These are phyloP conservation scores for Nanorana parkeri DNA, from an alignment of 2,113 vertebrate species.

Conservation along the genomic window DNA sequence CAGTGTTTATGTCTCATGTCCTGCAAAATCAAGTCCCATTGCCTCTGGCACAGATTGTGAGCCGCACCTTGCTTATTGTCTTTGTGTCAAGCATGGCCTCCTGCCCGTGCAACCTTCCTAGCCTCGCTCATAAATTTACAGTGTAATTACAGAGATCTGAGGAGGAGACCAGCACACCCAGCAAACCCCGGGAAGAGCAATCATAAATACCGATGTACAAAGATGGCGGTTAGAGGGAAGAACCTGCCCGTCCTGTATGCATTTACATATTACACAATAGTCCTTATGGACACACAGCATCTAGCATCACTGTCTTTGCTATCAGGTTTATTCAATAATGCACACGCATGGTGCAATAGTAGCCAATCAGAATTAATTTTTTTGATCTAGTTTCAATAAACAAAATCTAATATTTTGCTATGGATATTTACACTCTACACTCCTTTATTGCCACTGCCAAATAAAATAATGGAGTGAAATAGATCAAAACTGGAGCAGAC, in stretches of 20 bases:
- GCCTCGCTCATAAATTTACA: not conserved
- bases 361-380: too few relatives aligned
- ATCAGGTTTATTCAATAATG: too few relatives aligned
- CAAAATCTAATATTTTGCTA: too few relatives aligned
- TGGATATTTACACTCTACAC: too few relatives aligned
- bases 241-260: not conserved
- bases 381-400: too few relatives aligned
- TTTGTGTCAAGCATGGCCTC: not conserved
- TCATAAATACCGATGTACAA: not conserved
- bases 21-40: not conserved
- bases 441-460: too few relatives aligned
- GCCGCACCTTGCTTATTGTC: not conserved
- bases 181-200: not conserved
- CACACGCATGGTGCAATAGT: too few relatives aligned
- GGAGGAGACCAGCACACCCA: not conserved
- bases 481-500: too few relatives aligned
- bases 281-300: too few relatives aligned
- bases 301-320: too few relatives aligned
- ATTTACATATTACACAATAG: too few relatives aligned
- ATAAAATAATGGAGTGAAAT: too few relatives aligned
- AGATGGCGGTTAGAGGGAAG: not conserved
- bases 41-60: constrained; percentile 1
- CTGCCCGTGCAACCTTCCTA: not conserved
- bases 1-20: not conserved
- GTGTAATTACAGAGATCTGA: not conserved